phyloP scores from a whole-genome alignment of 2,113 vertebrate species.

The Laticauda colubrina region DNA sequence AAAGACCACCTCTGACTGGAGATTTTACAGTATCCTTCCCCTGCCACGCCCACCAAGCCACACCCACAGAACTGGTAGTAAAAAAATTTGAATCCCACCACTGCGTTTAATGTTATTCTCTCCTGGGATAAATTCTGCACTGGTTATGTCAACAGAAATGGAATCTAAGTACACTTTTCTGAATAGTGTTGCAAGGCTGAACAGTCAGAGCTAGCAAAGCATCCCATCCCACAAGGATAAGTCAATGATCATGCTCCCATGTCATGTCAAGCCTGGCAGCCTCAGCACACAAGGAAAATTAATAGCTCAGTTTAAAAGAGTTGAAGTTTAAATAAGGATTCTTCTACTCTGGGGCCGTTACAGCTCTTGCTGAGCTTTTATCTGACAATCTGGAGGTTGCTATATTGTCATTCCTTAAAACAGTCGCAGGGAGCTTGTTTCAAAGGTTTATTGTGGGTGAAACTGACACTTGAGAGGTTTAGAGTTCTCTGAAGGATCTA shows the following conservation, averaged over 20 bases:
- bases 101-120: not conserved
- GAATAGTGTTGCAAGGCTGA: not conserved
- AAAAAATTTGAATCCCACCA: no score
- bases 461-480: not conserved
- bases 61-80: no score
- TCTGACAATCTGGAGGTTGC: not conserved
- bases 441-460: not conserved
- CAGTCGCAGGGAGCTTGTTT: not conserved
- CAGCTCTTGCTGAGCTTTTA: not conserved
- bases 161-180: not conserved
- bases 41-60: no score
- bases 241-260: not conserved
- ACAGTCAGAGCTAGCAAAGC: not conserved
- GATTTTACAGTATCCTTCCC: no score
- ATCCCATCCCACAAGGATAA: not conserved
- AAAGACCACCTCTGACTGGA: no score
- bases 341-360: not conserved
- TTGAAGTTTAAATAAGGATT: not conserved
- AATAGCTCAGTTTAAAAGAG: not conserved
- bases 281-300: not conserved
- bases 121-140: not conserved
- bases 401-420: not conserved
- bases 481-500: not conserved
- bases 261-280: not conserved
- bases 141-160: not conserved